Conservation (phyloP, 1,140 invertebrate species). For the Andrena cerasifolii region DNA sequence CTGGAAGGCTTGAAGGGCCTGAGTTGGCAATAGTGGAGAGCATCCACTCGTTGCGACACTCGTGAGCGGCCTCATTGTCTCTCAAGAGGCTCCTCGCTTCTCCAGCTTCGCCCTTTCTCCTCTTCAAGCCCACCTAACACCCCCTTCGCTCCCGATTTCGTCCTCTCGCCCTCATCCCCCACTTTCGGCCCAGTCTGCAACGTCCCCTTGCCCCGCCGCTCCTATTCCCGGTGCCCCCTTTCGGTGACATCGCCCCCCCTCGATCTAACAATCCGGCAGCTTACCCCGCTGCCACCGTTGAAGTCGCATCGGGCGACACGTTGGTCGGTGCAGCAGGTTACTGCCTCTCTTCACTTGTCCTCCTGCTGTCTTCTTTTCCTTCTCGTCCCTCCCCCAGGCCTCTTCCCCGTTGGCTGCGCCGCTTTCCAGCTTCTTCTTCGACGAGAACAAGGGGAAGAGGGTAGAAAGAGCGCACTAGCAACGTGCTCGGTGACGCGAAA, state of each 20-base stretch:
- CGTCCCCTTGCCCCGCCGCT: slow-evolving; percentile 44
- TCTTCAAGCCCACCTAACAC: slow-evolving; percentile 42
- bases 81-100: slow-evolving; percentile 76
- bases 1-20: slow-evolving; percentile 79
- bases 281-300: slow-evolving; percentile 33
- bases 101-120: slow-evolving; percentile 64
- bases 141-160: slow-evolving; percentile 47
- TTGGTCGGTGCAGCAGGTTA: slow-evolving; percentile 56
- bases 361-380: slow-evolving; percentile 17
- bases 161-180: slow-evolving; percentile 33
- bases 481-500: slow-evolving; percentile 48
- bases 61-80: slow-evolving; percentile 82
- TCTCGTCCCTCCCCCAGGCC: background rate
- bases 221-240: slow-evolving; percentile 57
- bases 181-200: slow-evolving; percentile 38
- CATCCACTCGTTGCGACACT: slow-evolving; percentile 81
- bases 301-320: slow-evolving; percentile 48
- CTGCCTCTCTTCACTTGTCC: slow-evolving; percentile 1
- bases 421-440: slow-evolving; percentile 44
- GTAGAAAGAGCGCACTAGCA: slow-evolving; percentile 41
- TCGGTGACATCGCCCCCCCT: slow-evolving; percentile 64
- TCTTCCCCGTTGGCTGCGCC: background rate
- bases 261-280: slow-evolving; percentile 57
- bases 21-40: slow-evolving; percentile 83
- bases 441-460: slow-evolving; percentile 15